Evolutionary conservation across 2,113 vertebrate genomes (phyloP).

Genomic region (Charadrius vociferus): DNA sequence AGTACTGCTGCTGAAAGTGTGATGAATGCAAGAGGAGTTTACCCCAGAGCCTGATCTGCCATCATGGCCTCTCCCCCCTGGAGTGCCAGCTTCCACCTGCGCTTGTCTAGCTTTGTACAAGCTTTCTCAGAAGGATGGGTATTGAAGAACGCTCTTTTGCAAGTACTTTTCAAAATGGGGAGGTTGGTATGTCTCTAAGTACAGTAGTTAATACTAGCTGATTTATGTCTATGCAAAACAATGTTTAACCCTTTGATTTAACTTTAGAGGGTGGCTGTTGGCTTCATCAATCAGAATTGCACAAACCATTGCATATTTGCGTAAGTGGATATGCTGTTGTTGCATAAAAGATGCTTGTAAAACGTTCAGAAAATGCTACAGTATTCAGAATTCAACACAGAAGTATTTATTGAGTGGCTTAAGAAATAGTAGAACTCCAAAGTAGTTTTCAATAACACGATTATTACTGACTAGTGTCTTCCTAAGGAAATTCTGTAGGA

Average conservation of each 20-base stretch:
- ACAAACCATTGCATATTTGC: neutral
- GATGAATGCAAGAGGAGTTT: neutral
- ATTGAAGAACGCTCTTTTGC: neutral
- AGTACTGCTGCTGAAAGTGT: neutral
- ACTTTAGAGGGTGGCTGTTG: neutral
- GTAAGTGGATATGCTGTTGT: neutral
- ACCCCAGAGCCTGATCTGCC: neutral
- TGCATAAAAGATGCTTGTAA: neutral
- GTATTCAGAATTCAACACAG: neutral
- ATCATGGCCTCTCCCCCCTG: fast-evolving
- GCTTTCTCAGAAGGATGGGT: neutral
- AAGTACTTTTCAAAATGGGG: neutral
- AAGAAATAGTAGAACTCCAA: neutral
- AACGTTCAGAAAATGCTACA: neutral
- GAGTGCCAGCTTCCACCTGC: neutral
- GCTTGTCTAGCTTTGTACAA: neutral
- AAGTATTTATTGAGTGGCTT: neutral
- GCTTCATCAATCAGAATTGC: neutral
- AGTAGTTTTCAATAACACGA: neutral
- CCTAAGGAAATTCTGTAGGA: neutral
- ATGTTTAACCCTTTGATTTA: neutral
- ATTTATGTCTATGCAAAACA: neutral
- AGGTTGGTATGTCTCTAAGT: neutral
- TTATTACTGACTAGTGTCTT: neutral
- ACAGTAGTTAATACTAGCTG: neutral